These are phyloP conservation scores for Thryonomys swinderianus DNA, from an alignment of 2,113 vertebrate genomes.

Conservation along the genomic window DNA sequence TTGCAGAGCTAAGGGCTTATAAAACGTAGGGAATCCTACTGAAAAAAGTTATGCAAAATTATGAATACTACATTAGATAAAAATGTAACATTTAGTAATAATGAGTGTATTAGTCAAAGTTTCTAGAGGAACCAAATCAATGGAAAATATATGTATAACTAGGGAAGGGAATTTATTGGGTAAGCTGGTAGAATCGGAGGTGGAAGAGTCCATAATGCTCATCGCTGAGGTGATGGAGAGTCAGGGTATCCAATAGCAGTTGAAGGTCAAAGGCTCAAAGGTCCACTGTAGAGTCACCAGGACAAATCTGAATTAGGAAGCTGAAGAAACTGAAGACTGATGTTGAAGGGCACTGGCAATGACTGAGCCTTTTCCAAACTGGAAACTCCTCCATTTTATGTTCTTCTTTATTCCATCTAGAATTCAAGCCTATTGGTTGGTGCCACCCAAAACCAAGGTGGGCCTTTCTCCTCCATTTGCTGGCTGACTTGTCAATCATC, in stretches of 20 bases:
- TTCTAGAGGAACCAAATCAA: background rate
- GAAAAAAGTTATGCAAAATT: constrained; percentile 7
- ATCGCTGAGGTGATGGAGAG: background rate
- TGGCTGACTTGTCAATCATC: background rate
- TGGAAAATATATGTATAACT: background rate
- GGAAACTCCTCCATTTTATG: background rate
- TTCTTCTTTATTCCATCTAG: background rate
- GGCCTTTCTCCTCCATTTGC: background rate
- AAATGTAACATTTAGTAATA: constrained; percentile 11
- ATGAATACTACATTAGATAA: background rate
- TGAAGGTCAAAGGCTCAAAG: background rate
- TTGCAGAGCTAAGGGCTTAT: background rate
- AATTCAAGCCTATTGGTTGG: background rate
- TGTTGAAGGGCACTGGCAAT: background rate
- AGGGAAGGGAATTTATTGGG: background rate
- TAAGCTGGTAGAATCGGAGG: background rate
- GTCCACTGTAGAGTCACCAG: background rate
- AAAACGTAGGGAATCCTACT: background rate
- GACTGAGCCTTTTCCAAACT: background rate
- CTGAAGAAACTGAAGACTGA: background rate
- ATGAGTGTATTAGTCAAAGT: background rate
- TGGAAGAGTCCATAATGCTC: background rate
- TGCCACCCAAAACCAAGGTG: background rate
- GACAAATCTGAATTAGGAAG: background rate
- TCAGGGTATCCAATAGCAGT: background rate